Evolutionary conservation across 2,797 vertebrate genomes (phyloP).

Genomic region (Decapterus maruadsi): DNA sequence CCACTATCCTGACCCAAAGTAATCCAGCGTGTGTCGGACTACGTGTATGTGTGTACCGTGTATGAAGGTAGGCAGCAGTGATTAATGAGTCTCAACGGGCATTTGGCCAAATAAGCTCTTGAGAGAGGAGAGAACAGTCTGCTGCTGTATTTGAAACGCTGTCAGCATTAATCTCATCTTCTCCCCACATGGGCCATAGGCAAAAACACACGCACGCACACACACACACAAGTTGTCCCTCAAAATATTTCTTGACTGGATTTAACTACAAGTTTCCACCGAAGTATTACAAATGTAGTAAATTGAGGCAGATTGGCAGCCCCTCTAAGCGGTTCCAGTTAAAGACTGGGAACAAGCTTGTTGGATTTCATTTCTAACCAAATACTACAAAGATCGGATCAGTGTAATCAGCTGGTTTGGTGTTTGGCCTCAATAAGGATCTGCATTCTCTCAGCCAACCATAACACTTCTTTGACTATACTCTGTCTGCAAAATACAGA

Average conservation of each 20-base stretch:
- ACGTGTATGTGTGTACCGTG: not conserved
- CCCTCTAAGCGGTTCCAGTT: conserved; percentile 20
- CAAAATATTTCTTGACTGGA: conserved; percentile 49
- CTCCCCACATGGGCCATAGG: conserved; percentile 11
- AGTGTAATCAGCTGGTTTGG: conserved; percentile 31
- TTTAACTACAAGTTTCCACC: conserved; percentile 48
- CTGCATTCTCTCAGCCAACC: conserved; percentile 6
- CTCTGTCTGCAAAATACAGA: conserved; percentile 20
- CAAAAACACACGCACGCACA: not conserved
- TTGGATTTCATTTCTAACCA: conserved; percentile 22
- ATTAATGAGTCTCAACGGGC: conserved; percentile 54
- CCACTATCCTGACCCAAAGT: conserved; percentile 30
- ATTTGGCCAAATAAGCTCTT: conserved; percentile 42
- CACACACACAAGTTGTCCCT: conserved; percentile 12
- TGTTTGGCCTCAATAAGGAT: conserved; percentile 16
- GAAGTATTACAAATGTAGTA: conserved; percentile 30
- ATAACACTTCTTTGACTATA: not conserved
- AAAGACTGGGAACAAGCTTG: conserved; percentile 14
- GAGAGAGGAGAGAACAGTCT: conserved; percentile 30
- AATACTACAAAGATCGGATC: conserved; percentile 38
- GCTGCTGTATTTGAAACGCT: conserved; percentile 51
- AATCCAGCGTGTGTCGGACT: conserved; percentile 26
- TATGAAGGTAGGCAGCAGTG: conserved; percentile 18
- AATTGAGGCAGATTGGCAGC: conserved; percentile 28
- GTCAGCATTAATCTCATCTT: conserved; percentile 64